phyloP scores from a whole-genome alignment of 2,888 invertebrate species.

The Latrodectus elegans region DNA sequence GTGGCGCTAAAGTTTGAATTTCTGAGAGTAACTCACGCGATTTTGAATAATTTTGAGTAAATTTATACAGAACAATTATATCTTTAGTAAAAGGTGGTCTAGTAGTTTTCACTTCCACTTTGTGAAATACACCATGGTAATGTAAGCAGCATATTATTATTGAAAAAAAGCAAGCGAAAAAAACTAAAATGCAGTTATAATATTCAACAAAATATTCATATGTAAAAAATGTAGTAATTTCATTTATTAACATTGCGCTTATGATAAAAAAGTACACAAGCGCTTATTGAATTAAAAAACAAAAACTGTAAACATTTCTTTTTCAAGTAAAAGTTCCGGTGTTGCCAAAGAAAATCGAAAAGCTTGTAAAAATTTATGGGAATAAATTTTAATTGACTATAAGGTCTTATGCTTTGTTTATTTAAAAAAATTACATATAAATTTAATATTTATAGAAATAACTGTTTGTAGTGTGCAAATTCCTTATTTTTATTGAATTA shows the following conservation, averaged over 20 bases:
- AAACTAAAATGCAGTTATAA: constrained; percentile 17
- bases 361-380: too few relatives aligned
- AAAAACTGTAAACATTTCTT: background rate
- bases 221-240: background rate
- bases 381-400: too few relatives aligned
- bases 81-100: constrained; percentile 73
- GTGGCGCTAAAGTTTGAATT: constrained; percentile 74
- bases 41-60: constrained; percentile 75
- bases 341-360: background rate
- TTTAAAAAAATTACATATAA: too few relatives aligned
- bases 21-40: constrained; percentile 75
- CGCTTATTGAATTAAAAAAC: background rate
- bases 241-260: background rate
- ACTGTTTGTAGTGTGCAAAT: too few relatives aligned
- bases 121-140: constrained; percentile 74
- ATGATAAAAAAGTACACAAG: background rate
- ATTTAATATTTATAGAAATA: too few relatives aligned
- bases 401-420: too few relatives aligned
- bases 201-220: constrained; percentile 31
- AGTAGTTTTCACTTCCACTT: constrained; percentile 74
- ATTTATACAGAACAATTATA: constrained; percentile 75
- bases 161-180: constrained; percentile 71
- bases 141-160: constrained; percentile 72
- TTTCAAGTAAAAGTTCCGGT: background rate
- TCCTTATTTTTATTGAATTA: too few relatives aligned